Base-by-base conservation (phyloP, 2,113 vertebrate species). In the Anser cygnoides region DNA sequence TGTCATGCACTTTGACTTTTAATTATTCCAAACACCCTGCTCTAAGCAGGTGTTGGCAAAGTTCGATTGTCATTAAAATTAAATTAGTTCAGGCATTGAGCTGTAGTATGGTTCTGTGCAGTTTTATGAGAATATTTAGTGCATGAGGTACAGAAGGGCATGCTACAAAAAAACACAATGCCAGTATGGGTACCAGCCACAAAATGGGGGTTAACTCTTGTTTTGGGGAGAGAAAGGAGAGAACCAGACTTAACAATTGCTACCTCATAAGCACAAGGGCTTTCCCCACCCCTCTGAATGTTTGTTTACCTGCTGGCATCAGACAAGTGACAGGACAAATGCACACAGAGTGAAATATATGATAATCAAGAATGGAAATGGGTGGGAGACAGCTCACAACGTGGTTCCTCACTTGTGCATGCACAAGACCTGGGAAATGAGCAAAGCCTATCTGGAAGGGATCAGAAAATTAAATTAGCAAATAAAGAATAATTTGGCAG, bases 291-390 rank as follows among this genome's bases (percentile, higher is more conserved):
- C 59, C 52, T 39, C 23, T 3, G 15, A 67, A 10, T 0, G 0
- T 23, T 76, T 77, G 23, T 67, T 65, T 37, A 39, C 10, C 23
- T 44, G 7, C 37, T 10, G 29, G 29, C 41, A 33, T 33, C 65
- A 33, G 43, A 23, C 14, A 29, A 44, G 29, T 23, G 31, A 21
- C 21, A 67, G 43, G 19, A 44, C 65, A 33, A 65, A 63, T 0
- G 1, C 37, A 44, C 3, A 10, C 0, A 49, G 15, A 44, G 28
- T 9, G 2, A 9, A 57, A 66, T 21, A 33, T 9, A 52, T 0
- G 2, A 12, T 3, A 89, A 71, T 15, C 4, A 46, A 35, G 46
- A 76, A 29, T 0, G n/a, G 55, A 73, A 55, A 37, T 1, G 2
- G 26, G 62, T 10, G 61, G 75, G 52, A 81, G 81, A 82, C 11